Conservation (phyloP, 2,113 vertebrate genomes). For the Lycaon pictus region DNA sequence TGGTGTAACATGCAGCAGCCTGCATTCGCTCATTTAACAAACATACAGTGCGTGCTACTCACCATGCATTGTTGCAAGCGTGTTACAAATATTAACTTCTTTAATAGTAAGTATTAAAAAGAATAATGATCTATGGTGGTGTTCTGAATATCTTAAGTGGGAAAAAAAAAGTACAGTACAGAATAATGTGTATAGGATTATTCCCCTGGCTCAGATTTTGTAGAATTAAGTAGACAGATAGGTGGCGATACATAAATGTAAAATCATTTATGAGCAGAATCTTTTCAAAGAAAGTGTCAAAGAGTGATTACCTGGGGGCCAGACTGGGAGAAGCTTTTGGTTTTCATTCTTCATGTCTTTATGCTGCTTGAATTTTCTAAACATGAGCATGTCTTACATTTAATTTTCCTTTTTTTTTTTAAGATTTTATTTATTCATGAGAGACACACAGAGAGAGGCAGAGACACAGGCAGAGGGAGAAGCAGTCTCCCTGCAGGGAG, state of each 20-base stretch:
- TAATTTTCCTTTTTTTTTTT: background rate
- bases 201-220: background rate
- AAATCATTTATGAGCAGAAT: background rate
- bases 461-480: too few relatives aligned
- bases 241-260: background rate
- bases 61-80: background rate
- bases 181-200: background rate
- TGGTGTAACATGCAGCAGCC: background rate
- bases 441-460: too few relatives aligned
- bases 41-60: background rate
- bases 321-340: background rate
- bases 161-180: background rate
- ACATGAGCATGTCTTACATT: background rate
- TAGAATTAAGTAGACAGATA: background rate
- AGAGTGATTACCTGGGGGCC: background rate
- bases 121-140: background rate
- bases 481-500: too few relatives aligned
- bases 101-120: background rate
- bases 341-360: conserved; percentile 21
- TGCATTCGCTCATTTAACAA: conserved; percentile 14
- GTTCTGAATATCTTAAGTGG: background rate
- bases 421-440: too few relatives aligned
- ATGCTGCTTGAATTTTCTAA: background rate
- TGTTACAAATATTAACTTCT: background rate
- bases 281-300: background rate